Percentiles rank a stretch among this genome's conserved stretches.
Evolutionary conservation across 2,888 invertebrate genomes (phyloP).

Genomic region (Flabesymbios commensalis): DNA sequence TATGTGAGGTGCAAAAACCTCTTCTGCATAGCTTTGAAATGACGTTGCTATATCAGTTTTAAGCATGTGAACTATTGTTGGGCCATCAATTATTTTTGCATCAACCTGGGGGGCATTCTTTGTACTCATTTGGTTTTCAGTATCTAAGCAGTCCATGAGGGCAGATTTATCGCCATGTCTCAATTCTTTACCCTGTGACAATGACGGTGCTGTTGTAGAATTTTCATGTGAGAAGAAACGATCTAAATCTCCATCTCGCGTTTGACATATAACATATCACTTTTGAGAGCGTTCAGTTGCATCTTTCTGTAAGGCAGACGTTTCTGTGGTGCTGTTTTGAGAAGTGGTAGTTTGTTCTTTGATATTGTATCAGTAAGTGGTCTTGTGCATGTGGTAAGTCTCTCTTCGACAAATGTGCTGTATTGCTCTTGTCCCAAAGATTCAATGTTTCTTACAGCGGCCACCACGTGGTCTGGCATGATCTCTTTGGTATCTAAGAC

Average conservation of each 20-base stretch:
- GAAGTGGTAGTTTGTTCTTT: constrained; percentile 1
- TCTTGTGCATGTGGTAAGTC: background rate
- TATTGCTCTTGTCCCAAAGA: background rate
- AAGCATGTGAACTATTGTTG: constrained; percentile 30
- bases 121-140: background rate
- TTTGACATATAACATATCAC: constrained; percentile 22
- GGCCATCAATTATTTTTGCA: constrained; percentile 18
- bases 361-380: background rate
- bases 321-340: background rate
- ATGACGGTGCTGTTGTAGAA: constrained; percentile 18
- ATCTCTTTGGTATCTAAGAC: background rate
- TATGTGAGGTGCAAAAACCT: constrained; percentile 20
- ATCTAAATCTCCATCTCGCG: constrained; percentile 21
- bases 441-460: background rate
- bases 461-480: background rate
- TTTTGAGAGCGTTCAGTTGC: constrained; percentile 12
- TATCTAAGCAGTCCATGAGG: constrained; percentile 7
- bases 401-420: background rate
- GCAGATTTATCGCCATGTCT: constrained; percentile 10
- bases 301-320: background rate
- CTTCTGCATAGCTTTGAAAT: constrained; percentile 29
- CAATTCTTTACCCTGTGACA: constrained; percentile 10
- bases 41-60: constrained; percentile 12
- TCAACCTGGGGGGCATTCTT: background rate
- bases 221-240: constrained; percentile 19